These are phyloP conservation scores for Lemur catta DNA, from an alignment of 2,797 vertebrate species.

Conservation along the genomic window DNA sequence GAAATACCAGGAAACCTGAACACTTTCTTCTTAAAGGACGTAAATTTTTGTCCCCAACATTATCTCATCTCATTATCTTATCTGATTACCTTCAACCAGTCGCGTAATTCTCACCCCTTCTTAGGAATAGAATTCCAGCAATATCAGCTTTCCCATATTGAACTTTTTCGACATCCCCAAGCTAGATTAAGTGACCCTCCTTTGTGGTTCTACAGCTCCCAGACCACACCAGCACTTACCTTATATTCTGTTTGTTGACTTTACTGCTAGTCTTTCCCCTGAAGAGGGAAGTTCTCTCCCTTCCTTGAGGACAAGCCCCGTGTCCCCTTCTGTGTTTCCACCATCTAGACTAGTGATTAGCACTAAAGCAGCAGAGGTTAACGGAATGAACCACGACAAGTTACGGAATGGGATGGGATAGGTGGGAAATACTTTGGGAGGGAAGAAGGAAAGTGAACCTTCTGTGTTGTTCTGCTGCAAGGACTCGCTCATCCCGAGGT, in stretches of 20 bases:
- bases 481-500: not conserved
- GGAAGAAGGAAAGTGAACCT: not conserved
- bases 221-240: not conserved
- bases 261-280: not conserved
- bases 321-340: not conserved
- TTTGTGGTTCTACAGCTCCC: not conserved
- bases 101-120: not conserved
- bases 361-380: not conserved
- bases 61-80: not conserved
- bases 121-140: slow-evolving; percentile 11
- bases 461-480: not conserved
- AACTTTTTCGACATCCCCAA: not conserved
- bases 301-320: not conserved
- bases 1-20: not conserved
- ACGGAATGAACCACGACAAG: not conserved
- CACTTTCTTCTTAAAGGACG: not conserved
- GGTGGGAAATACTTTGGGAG: not conserved
- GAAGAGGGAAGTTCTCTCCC: too few relatives aligned
- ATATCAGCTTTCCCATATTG: not conserved
- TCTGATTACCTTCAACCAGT: not conserved
- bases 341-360: not conserved
- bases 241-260: not conserved
- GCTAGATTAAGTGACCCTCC: not conserved
- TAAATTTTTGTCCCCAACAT: not conserved
- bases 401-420: too few relatives aligned